Base-by-base conservation (phyloP, 2,888 invertebrate species). In the Drosophila atroscutellata region DNA sequence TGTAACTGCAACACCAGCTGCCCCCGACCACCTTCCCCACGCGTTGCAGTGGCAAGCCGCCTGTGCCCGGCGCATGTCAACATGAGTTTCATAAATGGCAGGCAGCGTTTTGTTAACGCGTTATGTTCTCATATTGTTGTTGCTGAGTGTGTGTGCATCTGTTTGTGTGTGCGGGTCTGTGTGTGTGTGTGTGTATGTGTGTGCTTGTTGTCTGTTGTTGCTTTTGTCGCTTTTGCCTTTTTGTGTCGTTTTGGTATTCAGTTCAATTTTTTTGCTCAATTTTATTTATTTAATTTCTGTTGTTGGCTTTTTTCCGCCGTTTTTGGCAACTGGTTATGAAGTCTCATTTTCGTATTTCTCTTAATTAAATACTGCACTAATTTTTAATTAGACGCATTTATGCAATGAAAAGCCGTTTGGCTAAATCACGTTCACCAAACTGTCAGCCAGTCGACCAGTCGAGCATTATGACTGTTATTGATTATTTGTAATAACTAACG, bases 241-340 rank as follows among this genome's bases (percentile, higher is more conserved):
- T 83, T 83, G 81, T 67, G 73, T 83, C 80, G 67, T 64, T 77
- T 74, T 65, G 85, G 83, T 83, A 85, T 85, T 85, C 85, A 86
- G 85, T 82, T 82, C 85, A 85, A 75, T 81, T 81, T 74, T 81
- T 74, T 74, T 71, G 65, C 74, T 75, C 60, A 68, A 49, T 69
- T 72, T 83, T 77, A 67, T 71, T 67, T 69, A 79, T 81, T 80
- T 74, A 57, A 74, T 77, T 79, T 72, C 54, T 57, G 66, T 67
- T 67, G 50, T 68, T 70, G 62, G 63, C 51, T 62, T 76, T 67
- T 54, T 39, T 72, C 60, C 60, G 32, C 79, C 85, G 58, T 75
- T 81, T 85, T 86, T 86, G 86, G 86, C 85, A 86, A 82, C 86
- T 88, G 86, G 89, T 86, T 89, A 86, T 88, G 86, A 89, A 86